phyloP scores from a whole-genome alignment of 2,113 vertebrate genomes.

The Tringa solitaria region DNA sequence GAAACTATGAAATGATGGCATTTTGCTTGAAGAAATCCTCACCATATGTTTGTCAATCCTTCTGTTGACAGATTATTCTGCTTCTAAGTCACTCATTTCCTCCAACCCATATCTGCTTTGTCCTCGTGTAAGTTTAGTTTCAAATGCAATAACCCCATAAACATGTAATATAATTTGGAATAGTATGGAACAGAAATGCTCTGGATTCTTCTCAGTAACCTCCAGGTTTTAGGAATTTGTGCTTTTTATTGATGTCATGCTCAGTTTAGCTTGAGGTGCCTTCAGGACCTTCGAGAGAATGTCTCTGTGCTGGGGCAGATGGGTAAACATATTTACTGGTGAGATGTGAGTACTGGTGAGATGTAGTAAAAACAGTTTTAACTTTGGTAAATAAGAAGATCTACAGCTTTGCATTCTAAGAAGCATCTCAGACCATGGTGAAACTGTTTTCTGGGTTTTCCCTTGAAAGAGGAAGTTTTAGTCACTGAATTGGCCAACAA shows the following conservation, averaged over 20 bases:
- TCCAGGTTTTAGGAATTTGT: not conserved
- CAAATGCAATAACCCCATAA: not conserved
- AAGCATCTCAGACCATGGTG: not conserved
- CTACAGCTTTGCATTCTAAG: not conserved
- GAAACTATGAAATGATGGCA: not conserved
- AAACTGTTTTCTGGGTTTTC: not conserved
- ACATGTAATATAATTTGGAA: not conserved
- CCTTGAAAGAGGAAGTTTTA: not conserved
- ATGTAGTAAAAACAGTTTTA: not conserved
- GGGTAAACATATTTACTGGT: not conserved
- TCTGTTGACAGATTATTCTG: not conserved
- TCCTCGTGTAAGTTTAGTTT: not conserved
- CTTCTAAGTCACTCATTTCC: not conserved
- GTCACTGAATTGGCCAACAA: not conserved
- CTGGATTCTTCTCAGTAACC: not conserved
- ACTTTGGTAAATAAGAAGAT: not conserved
- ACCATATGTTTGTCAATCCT: not conserved
- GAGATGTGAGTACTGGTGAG: not conserved
- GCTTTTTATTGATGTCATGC: not conserved
- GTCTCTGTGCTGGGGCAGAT: not conserved
- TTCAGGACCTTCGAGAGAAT: not conserved
- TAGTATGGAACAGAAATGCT: not conserved
- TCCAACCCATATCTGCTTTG: fast-evolving
- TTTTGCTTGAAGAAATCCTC: not conserved
- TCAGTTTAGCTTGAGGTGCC: not conserved